Conservation (phyloP, 2,888 invertebrate genomes). For the Meandrusa payeni region DNA sequence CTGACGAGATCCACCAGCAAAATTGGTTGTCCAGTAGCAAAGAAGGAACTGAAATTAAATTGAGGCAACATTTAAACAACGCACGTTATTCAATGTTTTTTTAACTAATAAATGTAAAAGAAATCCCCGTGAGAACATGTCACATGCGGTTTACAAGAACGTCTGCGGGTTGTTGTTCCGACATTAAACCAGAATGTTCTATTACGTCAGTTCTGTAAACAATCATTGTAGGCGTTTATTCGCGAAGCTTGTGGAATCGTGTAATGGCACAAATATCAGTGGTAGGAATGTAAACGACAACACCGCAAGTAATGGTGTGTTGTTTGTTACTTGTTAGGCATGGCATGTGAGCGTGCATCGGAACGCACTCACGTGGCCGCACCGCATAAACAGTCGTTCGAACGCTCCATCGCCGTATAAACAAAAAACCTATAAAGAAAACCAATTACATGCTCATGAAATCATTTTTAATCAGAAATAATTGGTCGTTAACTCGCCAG, state of each 20-base stretch:
- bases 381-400: conserved; percentile 16
- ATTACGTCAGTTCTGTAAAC: conserved; percentile 49
- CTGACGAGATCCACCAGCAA: too few species aligned
- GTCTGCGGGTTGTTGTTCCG: conserved; percentile 5
- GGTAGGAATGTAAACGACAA: conserved; percentile 21
- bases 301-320: conserved; percentile 1
- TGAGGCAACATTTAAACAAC: too few species aligned
- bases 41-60: too few species aligned
- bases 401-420: conserved; percentile 52
- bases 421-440: conserved; percentile 60
- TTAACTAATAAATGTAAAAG: conserved; percentile 44
- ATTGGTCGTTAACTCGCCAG: conserved; percentile 23
- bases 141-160: conserved; percentile 18
- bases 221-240: conserved; percentile 36
- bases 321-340: conserved; percentile 5
- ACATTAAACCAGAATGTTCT: conserved; percentile 33
- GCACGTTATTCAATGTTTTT: too few species aligned
- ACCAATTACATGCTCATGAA: conserved; percentile 71
- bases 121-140: conserved; percentile 62
- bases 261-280: conserved; percentile 15
- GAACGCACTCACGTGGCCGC: conserved; percentile 15
- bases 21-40: too few species aligned
- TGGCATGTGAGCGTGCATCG: background rate
- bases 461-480: conserved; percentile 37
- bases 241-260: conserved; percentile 17